Evolutionary conservation across 2,113 vertebrate genomes (phyloP), one percentile per base, ranked within the genome.

Genomic region (Corapipo altera): DNA sequence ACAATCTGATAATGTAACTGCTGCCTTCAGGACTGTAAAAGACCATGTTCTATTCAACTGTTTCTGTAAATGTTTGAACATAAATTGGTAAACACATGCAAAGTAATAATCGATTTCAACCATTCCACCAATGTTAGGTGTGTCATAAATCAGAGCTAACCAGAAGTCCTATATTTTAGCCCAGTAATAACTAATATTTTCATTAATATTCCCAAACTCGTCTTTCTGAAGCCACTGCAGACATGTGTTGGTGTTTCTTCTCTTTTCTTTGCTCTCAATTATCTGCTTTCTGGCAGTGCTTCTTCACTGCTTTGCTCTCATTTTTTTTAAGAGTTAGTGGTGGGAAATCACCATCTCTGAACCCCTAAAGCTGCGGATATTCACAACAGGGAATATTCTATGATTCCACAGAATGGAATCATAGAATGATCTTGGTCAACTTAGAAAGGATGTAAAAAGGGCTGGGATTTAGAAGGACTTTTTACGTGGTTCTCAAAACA

Each of bases 361-460:
- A 23, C 16, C 69, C 35, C 26, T 44, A 33, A 11, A 32, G 23
- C 73, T 61, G 5, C 18, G 46, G n/a, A 27, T 52, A 33, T 46
- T 91, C 65, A 58, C 39, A 27, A 55, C 39, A 74, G 43, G 57
- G 10, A 14, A 54, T 1, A 7, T 46, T 59, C 39, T 64, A 6
- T 1, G 39, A 41, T 41, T 41, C 39, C 39, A 41, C 39, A 41
- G 11, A 41, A 41, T 41, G 12, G 39, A 41, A 41, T 41, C 39
- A 41, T 41, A 13, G 39, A 71, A 24, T 24, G n/a, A 10, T 39
- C 8, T 18, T 76, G 58, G 14, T 19, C 0, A 0, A 5, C 21
- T 35, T 51, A 65, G 49, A 76, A 88, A 54, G 17, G 33, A 59
- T 44, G 81, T 62, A 71, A 43, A 67, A 74, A 69, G 22, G 11